Conservation (phyloP, 2,797 vertebrate genomes). For the Bradypus variegatus region DNA sequence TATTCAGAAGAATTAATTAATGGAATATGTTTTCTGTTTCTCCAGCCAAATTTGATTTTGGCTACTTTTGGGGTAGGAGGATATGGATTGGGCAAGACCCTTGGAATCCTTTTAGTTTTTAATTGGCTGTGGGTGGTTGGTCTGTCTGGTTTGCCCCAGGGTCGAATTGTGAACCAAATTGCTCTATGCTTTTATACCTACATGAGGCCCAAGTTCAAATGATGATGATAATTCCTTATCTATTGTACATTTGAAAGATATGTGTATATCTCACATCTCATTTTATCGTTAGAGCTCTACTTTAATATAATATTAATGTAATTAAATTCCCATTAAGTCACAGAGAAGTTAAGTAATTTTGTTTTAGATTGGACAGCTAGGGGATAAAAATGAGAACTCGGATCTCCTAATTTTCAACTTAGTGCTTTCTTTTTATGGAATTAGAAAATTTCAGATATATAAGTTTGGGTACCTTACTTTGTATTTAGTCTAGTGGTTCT, state of each 20-base stretch:
- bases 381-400: neutral
- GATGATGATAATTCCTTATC: neutral
- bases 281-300: slow-evolving; percentile 5
- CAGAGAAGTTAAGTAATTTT: neutral
- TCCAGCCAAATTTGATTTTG: slow-evolving; percentile 21
- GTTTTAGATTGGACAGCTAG: neutral
- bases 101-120: slow-evolving; percentile 17
- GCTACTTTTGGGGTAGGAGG: neutral
- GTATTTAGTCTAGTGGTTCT: slow-evolving; percentile 1
- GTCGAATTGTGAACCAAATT: slow-evolving; percentile 1
- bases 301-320: neutral
- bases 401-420: neutral
- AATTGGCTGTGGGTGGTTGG: neutral
- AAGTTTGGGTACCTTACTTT: neutral
- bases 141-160: neutral
- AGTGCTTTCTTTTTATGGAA: neutral
- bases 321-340: neutral
- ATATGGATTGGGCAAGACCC: neutral
- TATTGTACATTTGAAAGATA: neutral
- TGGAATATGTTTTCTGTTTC: neutral
- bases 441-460: neutral
- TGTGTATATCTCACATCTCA: neutral
- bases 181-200: neutral
- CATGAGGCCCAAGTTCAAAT: slow-evolving; percentile 17
- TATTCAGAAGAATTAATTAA: slow-evolving; percentile 29